Conservation (phyloP, 2,797 vertebrate genomes). For the Huso huso region DNA sequence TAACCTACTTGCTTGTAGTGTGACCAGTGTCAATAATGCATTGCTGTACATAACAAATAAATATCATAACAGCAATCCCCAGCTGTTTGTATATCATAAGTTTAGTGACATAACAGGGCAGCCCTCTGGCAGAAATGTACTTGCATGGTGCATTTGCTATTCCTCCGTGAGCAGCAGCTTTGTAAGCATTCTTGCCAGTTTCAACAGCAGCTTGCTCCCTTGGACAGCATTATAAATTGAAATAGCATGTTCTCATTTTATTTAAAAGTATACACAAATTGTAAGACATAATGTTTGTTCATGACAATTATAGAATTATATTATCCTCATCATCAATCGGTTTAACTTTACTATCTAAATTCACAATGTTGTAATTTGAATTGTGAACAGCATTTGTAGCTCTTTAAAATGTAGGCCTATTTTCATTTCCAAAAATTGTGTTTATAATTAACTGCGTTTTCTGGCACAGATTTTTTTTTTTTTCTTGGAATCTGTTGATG, state of each 20-base stretch:
- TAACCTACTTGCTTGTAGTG: not conserved
- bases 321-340: not conserved
- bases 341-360: not conserved
- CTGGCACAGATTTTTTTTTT: no score
- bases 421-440: no score
- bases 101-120: not conserved
- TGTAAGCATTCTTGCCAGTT: not conserved
- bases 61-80: not conserved
- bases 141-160: not conserved
- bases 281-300: not conserved
- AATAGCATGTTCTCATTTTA: not conserved
- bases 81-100: not conserved
- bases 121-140: constrained; percentile 1
- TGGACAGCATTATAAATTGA: not conserved
- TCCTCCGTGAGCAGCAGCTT: not conserved
- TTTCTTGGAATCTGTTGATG: no score
- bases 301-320: not conserved
- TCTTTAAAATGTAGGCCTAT: not conserved
- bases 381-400: not conserved
- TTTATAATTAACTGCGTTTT: no score
- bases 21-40: not conserved
- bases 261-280: not conserved
- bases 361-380: not conserved
- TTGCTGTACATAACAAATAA: not conserved
- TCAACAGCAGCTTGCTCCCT: not conserved